Evolutionary conservation across 1,140 invertebrate genomes (phyloP).

Genomic region (Eufriesea mexicana): DNA sequence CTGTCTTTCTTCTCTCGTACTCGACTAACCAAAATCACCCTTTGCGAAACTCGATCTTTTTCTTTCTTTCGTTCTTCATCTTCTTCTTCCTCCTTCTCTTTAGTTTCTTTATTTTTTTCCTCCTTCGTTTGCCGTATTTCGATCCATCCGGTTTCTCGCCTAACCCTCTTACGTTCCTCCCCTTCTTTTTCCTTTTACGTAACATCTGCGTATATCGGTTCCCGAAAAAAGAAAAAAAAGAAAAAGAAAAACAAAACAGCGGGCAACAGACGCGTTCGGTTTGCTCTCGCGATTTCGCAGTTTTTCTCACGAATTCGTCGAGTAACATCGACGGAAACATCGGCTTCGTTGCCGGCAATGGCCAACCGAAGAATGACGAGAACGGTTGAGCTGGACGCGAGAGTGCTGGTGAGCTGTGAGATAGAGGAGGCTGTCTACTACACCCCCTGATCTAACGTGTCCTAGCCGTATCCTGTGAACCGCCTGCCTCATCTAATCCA

Average conservation of each 20-base stretch:
- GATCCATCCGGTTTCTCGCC: slow-evolving; percentile 29
- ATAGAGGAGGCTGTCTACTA: slow-evolving; percentile 44
- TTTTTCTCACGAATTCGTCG: slow-evolving; percentile 13
- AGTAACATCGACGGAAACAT: slow-evolving; percentile 35
- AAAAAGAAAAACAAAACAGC: neutral
- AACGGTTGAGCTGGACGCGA: slow-evolving; percentile 69
- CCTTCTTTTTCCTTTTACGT: too few relatives aligned
- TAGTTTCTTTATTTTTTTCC: neutral
- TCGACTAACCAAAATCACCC: too few relatives aligned
- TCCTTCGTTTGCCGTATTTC: slow-evolving; percentile 24
- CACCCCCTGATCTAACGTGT: neutral
- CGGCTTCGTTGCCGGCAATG: slow-evolving; percentile 36
- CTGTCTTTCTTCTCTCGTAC: neutral
- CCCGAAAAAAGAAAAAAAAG: too few relatives aligned
- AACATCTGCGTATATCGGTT: neutral
- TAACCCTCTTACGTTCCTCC: neutral
- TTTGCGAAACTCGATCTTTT: neutral
- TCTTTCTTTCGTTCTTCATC: neutral
- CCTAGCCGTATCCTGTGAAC: neutral
- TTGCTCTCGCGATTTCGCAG: slow-evolving; percentile 19
- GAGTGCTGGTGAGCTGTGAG: slow-evolving; percentile 68
- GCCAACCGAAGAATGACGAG: slow-evolving; percentile 55
- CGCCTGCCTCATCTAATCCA: slow-evolving; percentile 30
- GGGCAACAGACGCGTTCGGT: slow-evolving; percentile 31
- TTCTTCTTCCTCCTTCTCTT: neutral